Base-by-base conservation (phyloP, 2,797 vertebrate species). In the Scomberomorus guttatus region DNA sequence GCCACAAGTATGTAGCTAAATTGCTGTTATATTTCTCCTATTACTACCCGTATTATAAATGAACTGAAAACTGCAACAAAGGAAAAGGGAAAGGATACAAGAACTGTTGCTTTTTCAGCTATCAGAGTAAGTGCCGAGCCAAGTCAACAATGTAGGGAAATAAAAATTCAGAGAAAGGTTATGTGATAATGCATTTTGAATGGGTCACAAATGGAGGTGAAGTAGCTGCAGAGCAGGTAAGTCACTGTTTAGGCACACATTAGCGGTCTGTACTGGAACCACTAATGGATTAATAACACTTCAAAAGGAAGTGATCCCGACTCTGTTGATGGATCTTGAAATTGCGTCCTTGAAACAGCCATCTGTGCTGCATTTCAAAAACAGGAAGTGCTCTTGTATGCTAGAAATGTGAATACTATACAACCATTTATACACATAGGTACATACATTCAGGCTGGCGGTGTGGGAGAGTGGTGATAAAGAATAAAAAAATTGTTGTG, bases 211-310 rank as follows among this genome's bases (percentile, higher is more conserved):
- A 58, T 34, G 12, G 24, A 29, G 46, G 11, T 70, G 27, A 5
- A 13, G 58, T 25, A 55, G 27, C 39, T 29, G 5, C 27, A 32
- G 5, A 32, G 29, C 29, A 32, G 29, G 29, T 32, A 32, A 32
- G 29, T 39, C 20, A 2, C 10, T 55, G 22, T 78, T 55, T 60
- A 52, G 32, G n/a, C 22, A 11, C 20, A 37, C 44, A 32, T 57
- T 11, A 58, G 27, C 0, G 24, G 32, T 62, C 34, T 62, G 57
- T 24, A 57, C 51, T 20, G 4, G 14, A n/a, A 25, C 51, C 77
- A 59, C 46, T 72, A 72, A 72, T 68, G 51, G 67, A 48, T 18
- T 10, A 22, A 37, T 71, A 32, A 18, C 73, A 51, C 29, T 50
- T 24, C 15, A 27, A 42, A 70, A 3, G 37, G 54, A 1, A 24